Percentiles rank a stretch among this genome's conserved stretches.
Conservation (phyloP, 2,797 vertebrate genomes). For the Brachymystax lenok region DNA sequence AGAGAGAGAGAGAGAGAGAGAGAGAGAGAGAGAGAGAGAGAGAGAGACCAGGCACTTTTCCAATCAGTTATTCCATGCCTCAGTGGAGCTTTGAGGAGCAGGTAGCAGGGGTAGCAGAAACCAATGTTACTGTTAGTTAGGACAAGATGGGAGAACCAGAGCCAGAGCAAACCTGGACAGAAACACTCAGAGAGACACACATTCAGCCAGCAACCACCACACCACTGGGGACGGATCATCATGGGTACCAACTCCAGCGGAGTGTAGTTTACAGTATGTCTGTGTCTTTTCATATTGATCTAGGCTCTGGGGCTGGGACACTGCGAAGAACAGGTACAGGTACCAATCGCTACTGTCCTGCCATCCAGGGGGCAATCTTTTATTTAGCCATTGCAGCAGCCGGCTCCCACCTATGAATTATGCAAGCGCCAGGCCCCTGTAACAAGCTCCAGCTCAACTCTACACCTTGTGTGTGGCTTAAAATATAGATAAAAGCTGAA, state of each 20-base stretch:
- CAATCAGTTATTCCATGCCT: not conserved
- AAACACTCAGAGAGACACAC: not conserved
- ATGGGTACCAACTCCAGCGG: not conserved
- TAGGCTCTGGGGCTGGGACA: slow-evolving; percentile 41
- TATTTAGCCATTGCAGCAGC: slow-evolving; percentile 79
- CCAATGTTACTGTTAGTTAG: not conserved
- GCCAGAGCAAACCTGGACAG: not conserved
- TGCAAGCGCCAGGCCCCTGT: slow-evolving; percentile 84
- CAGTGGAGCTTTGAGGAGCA: not conserved
- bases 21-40: too few species aligned
- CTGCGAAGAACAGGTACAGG: slow-evolving; percentile 45
- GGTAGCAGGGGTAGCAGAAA: not conserved
- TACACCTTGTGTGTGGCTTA: slow-evolving; percentile 96
- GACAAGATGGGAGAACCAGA: not conserved
- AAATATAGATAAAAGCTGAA: slow-evolving; percentile 99
- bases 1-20: too few species aligned
- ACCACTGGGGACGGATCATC: not conserved
- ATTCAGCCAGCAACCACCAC: not conserved
- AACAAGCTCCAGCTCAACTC: slow-evolving; percentile 90
- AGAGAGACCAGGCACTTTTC: not conserved
- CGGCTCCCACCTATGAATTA: slow-evolving; percentile 87
- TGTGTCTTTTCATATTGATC: slow-evolving; percentile 51
- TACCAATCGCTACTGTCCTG: slow-evolving; percentile 50
- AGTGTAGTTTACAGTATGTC: not conserved
- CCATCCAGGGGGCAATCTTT: slow-evolving; percentile 74